These are phyloP conservation scores for Micropoecilia bifurca DNA, from an alignment of 2,797 vertebrate genomes.

Conservation along the genomic window DNA sequence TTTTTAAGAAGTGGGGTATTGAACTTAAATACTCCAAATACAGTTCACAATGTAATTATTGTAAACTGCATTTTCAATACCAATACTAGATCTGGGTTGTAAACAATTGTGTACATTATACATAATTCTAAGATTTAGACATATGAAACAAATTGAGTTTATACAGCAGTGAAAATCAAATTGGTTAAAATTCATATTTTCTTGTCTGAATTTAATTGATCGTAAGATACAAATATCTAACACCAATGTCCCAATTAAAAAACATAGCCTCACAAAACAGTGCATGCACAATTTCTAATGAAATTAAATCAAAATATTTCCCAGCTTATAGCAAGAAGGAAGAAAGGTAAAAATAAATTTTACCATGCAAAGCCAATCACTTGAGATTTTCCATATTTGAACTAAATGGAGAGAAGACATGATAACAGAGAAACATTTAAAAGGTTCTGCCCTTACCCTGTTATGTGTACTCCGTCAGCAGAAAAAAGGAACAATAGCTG, in stretches of 20 bases:
- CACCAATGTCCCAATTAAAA: neutral
- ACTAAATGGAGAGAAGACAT: neutral
- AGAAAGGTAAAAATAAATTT: neutral
- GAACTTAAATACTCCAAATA: neutral
- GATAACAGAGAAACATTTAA: neutral
- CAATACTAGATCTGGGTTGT: neutral
- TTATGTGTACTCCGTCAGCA: constrained; percentile 4
- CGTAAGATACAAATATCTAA: neutral
- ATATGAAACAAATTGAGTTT: neutral
- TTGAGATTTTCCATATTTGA: neutral
- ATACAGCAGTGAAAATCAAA: neutral
- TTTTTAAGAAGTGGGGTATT: neutral
- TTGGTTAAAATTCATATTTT: neutral
- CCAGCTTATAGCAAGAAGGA: neutral
- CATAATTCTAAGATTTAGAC: neutral
- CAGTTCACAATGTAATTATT: too few species aligned
- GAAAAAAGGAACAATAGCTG: constrained; percentile 3
- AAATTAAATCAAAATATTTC: neutral
- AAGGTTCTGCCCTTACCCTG: constrained; percentile 9
- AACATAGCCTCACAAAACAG: neutral
- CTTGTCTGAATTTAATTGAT: neutral
- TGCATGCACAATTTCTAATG: neutral
- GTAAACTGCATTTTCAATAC: too few species aligned
- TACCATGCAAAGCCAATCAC: neutral
- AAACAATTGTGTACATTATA: neutral